These are phyloP conservation scores for Leuciscus waleckii DNA, from an alignment of 2,797 vertebrate genomes.

Conservation along the genomic window DNA sequence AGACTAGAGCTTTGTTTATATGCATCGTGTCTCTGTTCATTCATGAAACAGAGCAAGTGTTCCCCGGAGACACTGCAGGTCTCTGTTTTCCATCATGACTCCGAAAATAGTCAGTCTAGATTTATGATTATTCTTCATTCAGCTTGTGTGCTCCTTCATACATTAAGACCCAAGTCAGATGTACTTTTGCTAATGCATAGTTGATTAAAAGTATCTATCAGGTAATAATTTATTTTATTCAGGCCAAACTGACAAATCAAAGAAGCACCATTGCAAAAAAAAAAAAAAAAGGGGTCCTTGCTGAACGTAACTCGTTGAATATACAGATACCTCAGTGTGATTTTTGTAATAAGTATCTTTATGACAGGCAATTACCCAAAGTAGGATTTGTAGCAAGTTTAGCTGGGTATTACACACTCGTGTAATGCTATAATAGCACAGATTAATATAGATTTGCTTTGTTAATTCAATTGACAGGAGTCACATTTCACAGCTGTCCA, in stretches of 20 bases:
- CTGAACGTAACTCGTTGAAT: neutral
- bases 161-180: slow-evolving; percentile 13
- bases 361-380: slow-evolving; percentile 43
- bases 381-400: slow-evolving; percentile 43
- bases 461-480: slow-evolving; percentile 54
- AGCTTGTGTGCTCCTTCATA: slow-evolving; percentile 39
- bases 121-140: slow-evolving; percentile 45
- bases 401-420: slow-evolving; percentile 41
- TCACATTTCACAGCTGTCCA: slow-evolving; percentile 65
- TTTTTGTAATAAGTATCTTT: slow-evolving; percentile 44
- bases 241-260: slow-evolving; percentile 5
- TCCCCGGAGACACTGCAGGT: slow-evolving; percentile 28
- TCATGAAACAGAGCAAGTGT: slow-evolving; percentile 40
- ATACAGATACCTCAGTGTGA: slow-evolving; percentile 7
- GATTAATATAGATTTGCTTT: slow-evolving; percentile 45
- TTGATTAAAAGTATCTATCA: slow-evolving; percentile 36
- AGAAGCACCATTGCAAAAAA: slow-evolving; percentile 14
- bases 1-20: slow-evolving; percentile 64
- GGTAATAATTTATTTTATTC: neutral
- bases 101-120: slow-evolving; percentile 33
- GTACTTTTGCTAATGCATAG: slow-evolving; percentile 22
- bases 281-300: neutral
- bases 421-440: slow-evolving; percentile 39
- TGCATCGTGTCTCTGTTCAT: slow-evolving; percentile 47
- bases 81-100: slow-evolving; percentile 35